Evolutionary conservation across 2,888 invertebrate species (phyloP).

Genomic region (Agriopis marginaria): DNA sequence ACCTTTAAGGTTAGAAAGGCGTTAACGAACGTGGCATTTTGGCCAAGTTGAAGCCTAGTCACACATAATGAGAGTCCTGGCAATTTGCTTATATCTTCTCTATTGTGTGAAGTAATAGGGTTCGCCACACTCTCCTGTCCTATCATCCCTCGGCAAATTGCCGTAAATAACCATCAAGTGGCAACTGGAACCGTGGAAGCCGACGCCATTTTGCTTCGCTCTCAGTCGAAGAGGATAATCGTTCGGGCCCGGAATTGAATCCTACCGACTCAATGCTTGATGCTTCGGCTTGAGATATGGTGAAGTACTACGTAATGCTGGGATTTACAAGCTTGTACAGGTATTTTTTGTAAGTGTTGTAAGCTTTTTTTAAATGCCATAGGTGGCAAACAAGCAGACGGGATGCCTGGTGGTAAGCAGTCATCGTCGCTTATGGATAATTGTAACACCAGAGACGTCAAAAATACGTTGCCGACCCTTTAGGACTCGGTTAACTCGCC

Average conservation of each 20-base stretch:
- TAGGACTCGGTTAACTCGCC: too few relatives aligned
- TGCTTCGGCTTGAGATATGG: constrained; percentile 34
- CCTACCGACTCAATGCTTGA: constrained; percentile 49
- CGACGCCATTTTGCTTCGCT: constrained; percentile 58
- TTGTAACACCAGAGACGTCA: too few relatives aligned
- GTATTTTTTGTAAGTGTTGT: too few relatives aligned
- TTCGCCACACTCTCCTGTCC: constrained; percentile 13
- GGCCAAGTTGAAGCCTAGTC: too few relatives aligned
- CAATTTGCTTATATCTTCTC: not conserved
- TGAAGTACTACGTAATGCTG: constrained; percentile 17
- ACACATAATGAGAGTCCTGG: too few relatives aligned
- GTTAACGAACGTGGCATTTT: too few relatives aligned
- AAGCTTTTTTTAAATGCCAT: too few relatives aligned
- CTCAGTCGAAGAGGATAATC: constrained; percentile 63
- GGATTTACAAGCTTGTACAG: not conserved
- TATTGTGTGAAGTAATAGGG: not conserved
- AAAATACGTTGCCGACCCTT: too few relatives aligned
- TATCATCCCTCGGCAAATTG: constrained; percentile 55
- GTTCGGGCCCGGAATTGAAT: constrained; percentile 48
- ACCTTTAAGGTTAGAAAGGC: too few relatives aligned
- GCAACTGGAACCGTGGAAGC: constrained; percentile 47
- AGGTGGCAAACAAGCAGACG: too few relatives aligned
- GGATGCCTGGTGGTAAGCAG: too few relatives aligned
- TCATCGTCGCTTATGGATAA: too few relatives aligned
- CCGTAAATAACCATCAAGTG: constrained; percentile 66